A percentile compares a stretch with the other conserved stretches of the same genome.
phyloP scores from a whole-genome alignment of 2,113 vertebrate genomes.

The Mobula birostris region DNA sequence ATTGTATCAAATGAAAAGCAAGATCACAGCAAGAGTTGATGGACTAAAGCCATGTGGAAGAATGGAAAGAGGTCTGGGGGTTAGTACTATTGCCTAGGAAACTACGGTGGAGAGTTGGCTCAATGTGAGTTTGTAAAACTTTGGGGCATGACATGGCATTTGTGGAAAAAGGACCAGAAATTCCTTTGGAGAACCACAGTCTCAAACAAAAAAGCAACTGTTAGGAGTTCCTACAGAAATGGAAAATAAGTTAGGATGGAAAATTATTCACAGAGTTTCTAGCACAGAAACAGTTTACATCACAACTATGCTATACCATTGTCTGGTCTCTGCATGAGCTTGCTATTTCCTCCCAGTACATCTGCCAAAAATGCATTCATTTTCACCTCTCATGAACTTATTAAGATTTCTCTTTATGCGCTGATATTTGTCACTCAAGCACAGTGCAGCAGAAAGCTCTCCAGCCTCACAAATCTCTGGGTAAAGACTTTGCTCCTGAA shows the following conservation, averaged over 20 bases:
- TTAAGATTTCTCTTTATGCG: background rate
- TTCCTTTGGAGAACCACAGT: background rate
- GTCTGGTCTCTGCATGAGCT: background rate
- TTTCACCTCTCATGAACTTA: background rate
- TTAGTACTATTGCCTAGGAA: background rate
- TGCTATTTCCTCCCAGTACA: background rate
- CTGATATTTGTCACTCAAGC: background rate
- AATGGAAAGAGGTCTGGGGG: background rate
- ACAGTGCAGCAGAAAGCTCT: background rate
- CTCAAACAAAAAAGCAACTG: background rate
- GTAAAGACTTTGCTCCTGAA: background rate
- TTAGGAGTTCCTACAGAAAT: background rate
- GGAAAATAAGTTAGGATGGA: background rate
- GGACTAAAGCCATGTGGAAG: background rate
- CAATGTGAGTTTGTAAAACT: background rate
- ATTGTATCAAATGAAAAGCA: background rate
- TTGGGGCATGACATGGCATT: background rate
- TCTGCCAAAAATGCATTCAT: background rate
- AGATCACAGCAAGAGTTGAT: background rate
- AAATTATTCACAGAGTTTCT: background rate
- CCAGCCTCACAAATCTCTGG: background rate
- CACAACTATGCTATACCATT: background rate
- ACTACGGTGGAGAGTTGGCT: background rate
- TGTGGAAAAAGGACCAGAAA: background rate
- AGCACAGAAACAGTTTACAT: background rate